Evolutionary conservation across 2,113 vertebrate genomes (phyloP).

Genomic region (Prunella himalayana): DNA sequence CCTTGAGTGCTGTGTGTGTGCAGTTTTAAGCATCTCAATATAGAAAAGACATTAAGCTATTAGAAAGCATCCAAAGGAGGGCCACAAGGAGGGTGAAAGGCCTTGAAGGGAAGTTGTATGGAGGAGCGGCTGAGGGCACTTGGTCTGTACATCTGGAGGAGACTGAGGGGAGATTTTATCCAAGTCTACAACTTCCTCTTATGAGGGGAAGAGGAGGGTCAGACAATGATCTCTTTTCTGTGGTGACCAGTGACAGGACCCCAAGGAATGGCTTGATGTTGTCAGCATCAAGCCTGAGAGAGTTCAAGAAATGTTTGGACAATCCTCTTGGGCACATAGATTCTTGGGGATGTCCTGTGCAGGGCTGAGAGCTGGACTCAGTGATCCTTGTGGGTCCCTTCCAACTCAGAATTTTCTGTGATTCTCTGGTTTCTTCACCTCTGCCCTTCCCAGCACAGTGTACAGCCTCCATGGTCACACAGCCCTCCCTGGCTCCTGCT

Average conservation of each 20-base stretch:
- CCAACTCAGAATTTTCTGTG: not conserved
- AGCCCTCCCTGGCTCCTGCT: not conserved
- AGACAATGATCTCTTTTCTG: not conserved
- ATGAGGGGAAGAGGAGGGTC: not conserved
- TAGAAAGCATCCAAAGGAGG: not conserved
- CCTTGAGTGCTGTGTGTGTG: not conserved
- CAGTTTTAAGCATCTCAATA: not conserved
- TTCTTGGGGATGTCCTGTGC: not conserved
- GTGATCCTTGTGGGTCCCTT: not conserved
- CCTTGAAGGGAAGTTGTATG: not conserved
- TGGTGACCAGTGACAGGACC: not conserved
- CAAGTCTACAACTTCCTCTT: not conserved
- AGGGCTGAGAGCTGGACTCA: not conserved
- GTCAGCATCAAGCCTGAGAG: not conserved
- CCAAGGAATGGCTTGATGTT: not conserved
- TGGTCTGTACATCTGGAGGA: not conserved
- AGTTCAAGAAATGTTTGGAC: not conserved
- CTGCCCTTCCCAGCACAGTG: not conserved
- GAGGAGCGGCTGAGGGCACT: not conserved
- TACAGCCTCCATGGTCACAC: not conserved
- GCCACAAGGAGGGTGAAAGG: not conserved
- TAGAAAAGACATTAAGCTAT: not conserved
- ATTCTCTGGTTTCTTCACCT: not conserved
- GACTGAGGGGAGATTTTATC: not conserved
- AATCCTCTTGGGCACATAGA: not conserved